Evolutionary conservation across 1,140 invertebrate species (phyloP), one percentile per base, ranked within the genome.

Genomic region (Solen grandis): DNA sequence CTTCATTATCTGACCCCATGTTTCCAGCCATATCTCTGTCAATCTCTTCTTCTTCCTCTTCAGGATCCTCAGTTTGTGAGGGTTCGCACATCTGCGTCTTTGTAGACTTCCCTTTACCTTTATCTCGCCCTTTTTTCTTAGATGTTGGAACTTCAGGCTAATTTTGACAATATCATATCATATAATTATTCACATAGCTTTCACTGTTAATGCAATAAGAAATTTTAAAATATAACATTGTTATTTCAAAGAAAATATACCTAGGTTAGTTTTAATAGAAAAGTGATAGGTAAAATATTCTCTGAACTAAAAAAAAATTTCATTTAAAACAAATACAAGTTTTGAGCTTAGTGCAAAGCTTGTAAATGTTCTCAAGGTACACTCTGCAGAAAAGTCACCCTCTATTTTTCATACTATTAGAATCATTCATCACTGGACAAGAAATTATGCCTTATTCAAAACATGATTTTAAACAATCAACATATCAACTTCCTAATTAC

Each of bases 11-110:
- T 13, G 50, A 1, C 25, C 65, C 65, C 29, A 16, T 57, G 19
- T 70, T 50, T 22, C 68, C 68, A 36, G 52, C 68, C 52, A 55
- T 55, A 36, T 70, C 68, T 57, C 68, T 70, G n/a, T 70, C 68
- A 1, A 54, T 52, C 22, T 70, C 68, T 31, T 70, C 68, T 55
- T n/a, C 5, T 19, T 54, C 66, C 38, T 69, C 46, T 46, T 52
- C 29, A 50, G 1, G 22, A 52, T 57, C 22, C 13, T 25, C 41
- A 10, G 8, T 19, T 46, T 46, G 8, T 46, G 8, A 8, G 19
- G 41, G 41, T 10, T 8, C 8, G 8, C 8, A 19, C 8, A 10
- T 19, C 19, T 19, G 41, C 19, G 41, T 19, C 41, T 46, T 46
- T 10, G 8, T 46, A 10, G 8, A 19, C 19, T 46, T 46, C 8